Evolutionary conservation across 2,113 vertebrate genomes (phyloP), one percentile per base, ranked within the genome.

Genomic region (Anoplopoma fimbria): DNA sequence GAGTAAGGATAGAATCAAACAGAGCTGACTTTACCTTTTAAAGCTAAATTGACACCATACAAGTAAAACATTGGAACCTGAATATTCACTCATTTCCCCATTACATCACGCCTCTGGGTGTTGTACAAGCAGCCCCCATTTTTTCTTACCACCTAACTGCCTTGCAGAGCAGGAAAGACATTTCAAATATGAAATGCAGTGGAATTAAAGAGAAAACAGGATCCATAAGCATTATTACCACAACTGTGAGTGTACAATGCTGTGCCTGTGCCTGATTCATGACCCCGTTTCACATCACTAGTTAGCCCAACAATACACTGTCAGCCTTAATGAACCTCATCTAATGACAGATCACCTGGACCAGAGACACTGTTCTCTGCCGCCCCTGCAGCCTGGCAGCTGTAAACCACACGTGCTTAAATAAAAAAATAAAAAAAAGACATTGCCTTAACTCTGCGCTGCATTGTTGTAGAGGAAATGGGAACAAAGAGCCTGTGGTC

Each of bases 281-380:
- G 55, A 86, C 83, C 82, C 31, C 42, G 82, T 90, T 91, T 78
- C 87, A 87, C 88, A 85, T 87, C 91, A 79, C 78, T 86, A 75
- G 86, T 86, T 91, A 81, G 63, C 73, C 76, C 87, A 88, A 82
- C 71, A 88, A 88, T 76, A 77, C 77, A 78, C 72, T 75, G 83
- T 60, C 85, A 79, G 73, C 78, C 77, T 45, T 88, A 93, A 92
- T 87, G 84, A 93, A 88, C 82, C 84, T 75, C 74, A 88, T 84
- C 89, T 80, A 85, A 89, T 90, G 89, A 92, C 90, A 92, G 90
- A 89, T 92, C 91, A 92, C 91, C 91, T 92, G 87, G 80, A 65
- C 84, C 76, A 65, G 84, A 88, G 79, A 87, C 69, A 40, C 65
- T 61, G 63, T 83, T 84, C 89, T 85, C 84, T 85, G 55, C 83